A percentile compares a stretch with the other conserved stretches of the same genome.
Evolutionary conservation across 2,797 vertebrate species (phyloP).

Genomic region (Apogon talboti): DNA sequence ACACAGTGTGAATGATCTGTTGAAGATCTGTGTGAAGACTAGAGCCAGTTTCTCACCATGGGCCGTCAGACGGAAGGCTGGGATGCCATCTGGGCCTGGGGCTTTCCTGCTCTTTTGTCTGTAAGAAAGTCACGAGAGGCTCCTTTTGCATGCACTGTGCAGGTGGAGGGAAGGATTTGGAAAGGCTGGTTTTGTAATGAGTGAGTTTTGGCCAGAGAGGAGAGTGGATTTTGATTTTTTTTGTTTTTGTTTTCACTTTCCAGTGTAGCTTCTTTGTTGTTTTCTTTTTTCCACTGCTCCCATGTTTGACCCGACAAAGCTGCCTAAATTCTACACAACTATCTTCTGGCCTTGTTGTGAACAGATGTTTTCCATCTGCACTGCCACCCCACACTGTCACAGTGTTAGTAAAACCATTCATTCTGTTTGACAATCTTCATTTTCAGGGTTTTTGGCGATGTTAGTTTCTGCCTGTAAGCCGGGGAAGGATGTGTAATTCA

Average conservation of each 20-base stretch:
- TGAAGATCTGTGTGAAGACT: conserved; percentile 47
- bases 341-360: conserved; percentile 4
- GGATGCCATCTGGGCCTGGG: conserved; percentile 41
- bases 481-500: conserved; percentile 38
- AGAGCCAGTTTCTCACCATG: conserved; percentile 52
- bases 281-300: conserved; percentile 1
- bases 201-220: conserved; percentile 1
- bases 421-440: conserved; percentile 14
- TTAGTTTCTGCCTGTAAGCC: conserved; percentile 19
- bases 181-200: conserved; percentile 9
- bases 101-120: conserved; percentile 32
- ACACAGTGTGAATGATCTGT: conserved; percentile 35
- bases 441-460: conserved; percentile 36
- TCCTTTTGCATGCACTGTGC: conserved; percentile 2
- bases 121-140: background rate
- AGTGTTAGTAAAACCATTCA: conserved; percentile 7
- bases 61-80: conserved; percentile 33
- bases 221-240: background rate
- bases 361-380: conserved; percentile 25
- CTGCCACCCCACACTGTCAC: conserved; percentile 8
- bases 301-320: conserved; percentile 1
- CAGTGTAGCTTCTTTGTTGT: conserved; percentile 1
- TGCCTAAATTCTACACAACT: conserved; percentile 10
- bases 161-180: background rate
- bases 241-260: background rate